Conservation (phyloP, 2,888 invertebrate genomes). For the Asteroscopus sphinx region DNA sequence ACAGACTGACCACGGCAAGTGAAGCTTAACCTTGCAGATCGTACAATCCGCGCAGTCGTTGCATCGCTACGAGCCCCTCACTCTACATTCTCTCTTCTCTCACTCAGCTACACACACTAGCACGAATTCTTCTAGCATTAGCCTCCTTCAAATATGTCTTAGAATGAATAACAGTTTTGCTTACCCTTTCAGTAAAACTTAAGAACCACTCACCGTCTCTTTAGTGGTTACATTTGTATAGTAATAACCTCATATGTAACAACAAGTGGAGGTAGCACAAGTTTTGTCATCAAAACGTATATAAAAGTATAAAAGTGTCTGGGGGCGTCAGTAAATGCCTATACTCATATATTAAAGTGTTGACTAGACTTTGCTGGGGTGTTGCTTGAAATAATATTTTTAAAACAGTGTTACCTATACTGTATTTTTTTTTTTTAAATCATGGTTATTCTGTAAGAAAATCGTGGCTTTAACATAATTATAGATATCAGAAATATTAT, state of each 20-base stretch:
- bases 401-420: neutral
- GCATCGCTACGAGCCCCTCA: no score
- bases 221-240: slow-evolving; percentile 9
- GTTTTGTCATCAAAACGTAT: slow-evolving; percentile 29
- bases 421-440: no score
- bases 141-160: no score
- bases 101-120: no score
- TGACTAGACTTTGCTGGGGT: neutral
- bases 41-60: no score
- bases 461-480: no score
- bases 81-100: no score
- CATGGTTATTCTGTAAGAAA: no score
- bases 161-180: neutral
- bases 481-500: no score
- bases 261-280: slow-evolving; percentile 4
- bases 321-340: slow-evolving; percentile 16
- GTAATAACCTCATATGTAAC: slow-evolving; percentile 1
- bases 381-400: neutral
- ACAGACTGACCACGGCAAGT: no score
- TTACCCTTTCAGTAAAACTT: neutral
- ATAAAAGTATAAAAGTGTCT: slow-evolving; percentile 17
- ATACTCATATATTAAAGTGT: slow-evolving; percentile 3
- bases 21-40: no score
- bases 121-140: no score
- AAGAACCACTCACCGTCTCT: slow-evolving; percentile 3